Conservation (phyloP, 2,888 invertebrate genomes). For the Poecilobothrus nobilitatus region DNA sequence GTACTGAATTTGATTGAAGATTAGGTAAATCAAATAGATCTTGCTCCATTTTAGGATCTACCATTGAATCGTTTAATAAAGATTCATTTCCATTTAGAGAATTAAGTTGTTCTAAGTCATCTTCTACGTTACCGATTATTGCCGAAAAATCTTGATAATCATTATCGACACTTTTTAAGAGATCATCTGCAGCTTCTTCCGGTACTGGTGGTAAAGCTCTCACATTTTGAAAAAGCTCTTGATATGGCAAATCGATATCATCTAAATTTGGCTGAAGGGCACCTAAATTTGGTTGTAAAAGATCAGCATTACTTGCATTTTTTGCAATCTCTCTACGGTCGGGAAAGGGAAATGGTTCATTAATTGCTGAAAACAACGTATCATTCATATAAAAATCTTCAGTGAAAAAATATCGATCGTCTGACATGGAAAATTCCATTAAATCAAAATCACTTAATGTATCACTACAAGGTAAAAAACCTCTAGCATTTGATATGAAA, state of each 20-base stretch:
- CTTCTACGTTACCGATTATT: conserved; percentile 29
- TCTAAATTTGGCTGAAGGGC: conserved; percentile 95
- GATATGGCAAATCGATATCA: conserved; percentile 78
- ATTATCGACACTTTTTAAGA: conserved; percentile 46
- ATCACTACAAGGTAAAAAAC: conserved; percentile 57
- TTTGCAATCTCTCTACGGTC: conserved; percentile 86
- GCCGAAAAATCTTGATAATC: conserved; percentile 35
- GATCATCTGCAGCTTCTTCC: conserved; percentile 52
- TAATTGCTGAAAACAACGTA: conserved; percentile 72
- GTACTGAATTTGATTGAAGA: background rate
- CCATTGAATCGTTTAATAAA: background rate
- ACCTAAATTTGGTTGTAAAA: conserved; percentile 96
- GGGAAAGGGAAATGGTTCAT: conserved; percentile 89
- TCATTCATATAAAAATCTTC: conserved; percentile 61
- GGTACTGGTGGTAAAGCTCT: conserved; percentile 52
- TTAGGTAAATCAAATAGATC: background rate
- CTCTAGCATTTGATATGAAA: conserved; percentile 63
- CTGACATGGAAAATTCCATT: conserved; percentile 28
- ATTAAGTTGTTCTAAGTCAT: background rate
- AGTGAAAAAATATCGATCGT: conserved; percentile 31
- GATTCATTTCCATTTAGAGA: background rate
- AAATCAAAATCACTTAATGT: conserved; percentile 51
- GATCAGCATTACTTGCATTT: conserved; percentile 83
- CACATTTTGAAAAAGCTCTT: conserved; percentile 47
- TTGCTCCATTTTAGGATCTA: background rate